These are phyloP conservation scores for Diogma glabrata DNA, from an alignment of 2,888 invertebrate species.

Conservation along the genomic window DNA sequence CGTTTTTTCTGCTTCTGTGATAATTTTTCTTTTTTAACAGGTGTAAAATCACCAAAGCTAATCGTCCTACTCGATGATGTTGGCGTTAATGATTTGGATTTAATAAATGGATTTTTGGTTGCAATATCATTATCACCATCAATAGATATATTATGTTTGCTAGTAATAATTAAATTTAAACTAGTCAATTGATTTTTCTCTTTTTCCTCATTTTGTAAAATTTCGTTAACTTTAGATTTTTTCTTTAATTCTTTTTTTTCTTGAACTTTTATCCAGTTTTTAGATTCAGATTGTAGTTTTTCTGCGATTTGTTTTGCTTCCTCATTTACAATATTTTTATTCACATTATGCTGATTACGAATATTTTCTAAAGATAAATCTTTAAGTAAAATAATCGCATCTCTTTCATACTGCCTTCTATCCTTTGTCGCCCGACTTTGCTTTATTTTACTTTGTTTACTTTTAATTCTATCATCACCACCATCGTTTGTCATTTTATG, in stretches of 20 bases:
- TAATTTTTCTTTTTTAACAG: slow-evolving; percentile 31
- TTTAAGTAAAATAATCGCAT: slow-evolving; percentile 30
- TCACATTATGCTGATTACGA: slow-evolving; percentile 7
- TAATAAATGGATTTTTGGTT: slow-evolving; percentile 8
- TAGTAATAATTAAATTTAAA: slow-evolving; percentile 20
- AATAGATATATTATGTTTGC: neutral
- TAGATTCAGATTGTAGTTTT: slow-evolving; percentile 22
- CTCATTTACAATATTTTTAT: slow-evolving; percentile 14
- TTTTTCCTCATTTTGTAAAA: slow-evolving; percentile 40
- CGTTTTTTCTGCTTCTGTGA: slow-evolving; percentile 48
- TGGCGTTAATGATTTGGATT: slow-evolving; percentile 10
- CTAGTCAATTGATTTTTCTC: slow-evolving; percentile 37
- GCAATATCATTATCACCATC: slow-evolving; percentile 2
- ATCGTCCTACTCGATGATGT: slow-evolving; percentile 19
- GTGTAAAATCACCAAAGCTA: slow-evolving; percentile 28
- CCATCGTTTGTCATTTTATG: slow-evolving; percentile 36
- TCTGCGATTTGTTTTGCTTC: slow-evolving; percentile 18
- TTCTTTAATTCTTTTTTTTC: slow-evolving; percentile 33
- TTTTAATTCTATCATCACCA: slow-evolving; percentile 11
- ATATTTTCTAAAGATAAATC: slow-evolving; percentile 25
- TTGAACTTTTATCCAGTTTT: slow-evolving; percentile 31
- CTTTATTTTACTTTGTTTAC: slow-evolving; percentile 10
- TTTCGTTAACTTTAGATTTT: slow-evolving; percentile 28
- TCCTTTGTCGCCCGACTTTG: slow-evolving; percentile 23
- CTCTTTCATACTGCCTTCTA: slow-evolving; percentile 30